Percentiles rank a stretch among this genome's conserved stretches.
Evolutionary conservation across 2,113 vertebrate genomes (phyloP).

Genomic region (Glaucomys volans): DNA sequence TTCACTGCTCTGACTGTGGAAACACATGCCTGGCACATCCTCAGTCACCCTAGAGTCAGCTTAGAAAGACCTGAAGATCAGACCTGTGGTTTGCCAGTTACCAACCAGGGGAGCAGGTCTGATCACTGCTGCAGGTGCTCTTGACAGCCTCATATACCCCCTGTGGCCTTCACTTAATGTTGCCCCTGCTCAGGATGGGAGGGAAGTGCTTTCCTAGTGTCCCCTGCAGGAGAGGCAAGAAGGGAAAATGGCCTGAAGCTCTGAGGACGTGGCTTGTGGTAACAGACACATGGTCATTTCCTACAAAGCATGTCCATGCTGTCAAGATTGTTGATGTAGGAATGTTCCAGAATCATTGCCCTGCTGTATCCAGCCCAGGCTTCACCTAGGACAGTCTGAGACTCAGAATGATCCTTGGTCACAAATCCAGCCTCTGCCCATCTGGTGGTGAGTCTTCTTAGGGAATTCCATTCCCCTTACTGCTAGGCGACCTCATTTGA

Average conservation of each 20-base stretch:
- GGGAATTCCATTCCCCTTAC: background rate
- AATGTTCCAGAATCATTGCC: background rate
- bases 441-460: background rate
- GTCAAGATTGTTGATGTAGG: background rate
- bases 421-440: background rate
- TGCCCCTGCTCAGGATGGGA: fast-evolving
- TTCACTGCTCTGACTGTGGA: background rate
- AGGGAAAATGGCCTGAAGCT: background rate
- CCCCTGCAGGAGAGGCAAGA: too few relatives aligned
- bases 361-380: background rate
- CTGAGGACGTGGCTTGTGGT: background rate
- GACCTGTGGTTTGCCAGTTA: background rate
- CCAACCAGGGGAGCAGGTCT: background rate
- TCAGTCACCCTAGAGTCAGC: background rate
- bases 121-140: fast-evolving
- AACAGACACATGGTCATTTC: background rate
- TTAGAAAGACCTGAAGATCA: background rate
- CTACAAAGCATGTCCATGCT: background rate
- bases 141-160: background rate
- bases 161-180: background rate
- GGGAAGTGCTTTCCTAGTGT: background rate
- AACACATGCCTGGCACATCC: background rate
- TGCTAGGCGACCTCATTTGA: background rate
- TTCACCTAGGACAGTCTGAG: background rate
- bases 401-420: background rate